phyloP scores from a whole-genome alignment of 2,113 vertebrate genomes.

The Prunella himalayana region DNA sequence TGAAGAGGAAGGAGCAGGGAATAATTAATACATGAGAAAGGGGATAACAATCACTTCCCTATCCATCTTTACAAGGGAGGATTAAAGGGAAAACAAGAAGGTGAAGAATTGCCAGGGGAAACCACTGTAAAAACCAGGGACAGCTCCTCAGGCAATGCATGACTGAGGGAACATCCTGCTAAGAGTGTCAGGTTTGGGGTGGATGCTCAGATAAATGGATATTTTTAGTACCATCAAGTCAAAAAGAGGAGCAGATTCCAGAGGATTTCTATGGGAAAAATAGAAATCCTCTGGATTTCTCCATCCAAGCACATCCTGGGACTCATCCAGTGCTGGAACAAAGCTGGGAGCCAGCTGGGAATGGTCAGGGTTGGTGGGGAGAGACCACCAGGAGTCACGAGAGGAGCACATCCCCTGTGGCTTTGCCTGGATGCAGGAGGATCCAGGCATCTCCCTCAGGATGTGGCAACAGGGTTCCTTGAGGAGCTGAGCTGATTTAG shows the following conservation, averaged over 20 bases:
- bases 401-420: background rate
- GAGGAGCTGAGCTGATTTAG: background rate
- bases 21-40: background rate
- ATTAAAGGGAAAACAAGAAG: background rate
- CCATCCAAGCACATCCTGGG: fast-evolving
- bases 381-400: background rate
- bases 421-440: background rate
- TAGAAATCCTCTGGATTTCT: too few relatives aligned
- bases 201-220: background rate
- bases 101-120: background rate
- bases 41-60: background rate
- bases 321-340: background rate
- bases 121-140: background rate
- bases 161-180: background rate
- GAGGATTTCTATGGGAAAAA: fast-evolving
- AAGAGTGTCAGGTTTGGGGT: background rate
- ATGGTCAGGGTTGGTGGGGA: background rate
- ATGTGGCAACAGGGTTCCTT: fast-evolving
- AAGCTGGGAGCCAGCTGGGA: background rate
- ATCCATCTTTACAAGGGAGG: background rate
- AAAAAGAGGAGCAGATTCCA: background rate
- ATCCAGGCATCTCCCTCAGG: background rate
- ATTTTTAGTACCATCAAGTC: background rate
- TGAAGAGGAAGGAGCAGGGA: background rate
- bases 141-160: background rate